phyloP scores from a whole-genome alignment of 2,888 invertebrate genomes.

The Syrista parreyssii region DNA sequence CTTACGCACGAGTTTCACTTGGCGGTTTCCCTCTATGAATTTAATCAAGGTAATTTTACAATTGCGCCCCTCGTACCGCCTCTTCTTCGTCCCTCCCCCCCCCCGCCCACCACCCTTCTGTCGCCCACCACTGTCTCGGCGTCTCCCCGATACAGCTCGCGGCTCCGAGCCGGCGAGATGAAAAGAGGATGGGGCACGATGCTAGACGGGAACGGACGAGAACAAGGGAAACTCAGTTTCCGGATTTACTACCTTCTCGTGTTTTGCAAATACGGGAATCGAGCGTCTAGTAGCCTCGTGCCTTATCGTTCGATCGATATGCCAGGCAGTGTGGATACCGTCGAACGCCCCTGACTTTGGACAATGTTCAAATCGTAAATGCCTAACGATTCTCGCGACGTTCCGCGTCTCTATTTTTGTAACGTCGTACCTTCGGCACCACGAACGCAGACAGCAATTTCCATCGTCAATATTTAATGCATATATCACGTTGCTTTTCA shows the following conservation, averaged over 20 bases:
- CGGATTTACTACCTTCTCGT: neutral
- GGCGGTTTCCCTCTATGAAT: slow-evolving; percentile 42
- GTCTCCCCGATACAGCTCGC: neutral
- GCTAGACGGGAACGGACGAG: neutral
- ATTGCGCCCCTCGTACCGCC: slow-evolving; percentile 40
- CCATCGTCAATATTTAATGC: neutral
- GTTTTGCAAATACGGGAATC: neutral
- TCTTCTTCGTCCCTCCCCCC: neutral
- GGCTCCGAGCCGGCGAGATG: neutral
- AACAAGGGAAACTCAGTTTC: neutral
- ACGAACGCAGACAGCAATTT: neutral
- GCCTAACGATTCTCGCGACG: neutral
- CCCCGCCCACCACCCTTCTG: neutral
- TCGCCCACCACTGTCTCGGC: too few relatives aligned
- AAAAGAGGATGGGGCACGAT: neutral
- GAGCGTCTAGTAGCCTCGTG: neutral
- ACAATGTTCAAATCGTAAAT: neutral
- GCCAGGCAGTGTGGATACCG: neutral
- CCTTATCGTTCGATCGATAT: neutral
- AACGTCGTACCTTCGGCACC: neutral
- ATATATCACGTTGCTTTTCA: neutral
- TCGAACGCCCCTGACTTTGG: neutral
- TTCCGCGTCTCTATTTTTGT: neutral
- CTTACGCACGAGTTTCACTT: slow-evolving; percentile 40
- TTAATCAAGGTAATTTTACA: slow-evolving; percentile 58